Evolutionary conservation across 2,113 vertebrate genomes (phyloP), one percentile per base, ranked within the genome.

Genomic region (Eleginops maclovinus): DNA sequence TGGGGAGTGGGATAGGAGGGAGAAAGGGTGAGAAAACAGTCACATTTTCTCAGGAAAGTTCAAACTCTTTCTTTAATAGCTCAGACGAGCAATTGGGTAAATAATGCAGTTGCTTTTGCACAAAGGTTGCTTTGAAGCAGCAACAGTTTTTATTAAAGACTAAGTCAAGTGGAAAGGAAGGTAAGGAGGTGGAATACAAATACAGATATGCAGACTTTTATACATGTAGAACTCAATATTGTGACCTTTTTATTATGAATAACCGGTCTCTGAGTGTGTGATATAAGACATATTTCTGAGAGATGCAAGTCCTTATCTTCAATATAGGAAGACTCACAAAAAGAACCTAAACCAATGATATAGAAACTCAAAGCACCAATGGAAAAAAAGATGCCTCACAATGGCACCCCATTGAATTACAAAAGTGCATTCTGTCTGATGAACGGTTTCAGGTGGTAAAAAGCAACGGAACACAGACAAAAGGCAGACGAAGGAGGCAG

Each of bases 41-140:
- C 44, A n/a, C 54, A 62, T 79, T 87, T 76, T 83, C 68, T 79
- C 65, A 16, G 49, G 55, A 8, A 70, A 36, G 62, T 68, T 67
- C 41, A 51, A 43, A 58, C 47, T 51, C 71, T 24, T 77, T 86
- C 64, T 80, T 70, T 87, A 78, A 82, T 71, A 64, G 71, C 77
- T 60, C 63, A 2, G 51, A 72, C 73, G 50, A 4, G 66, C 80
- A 60, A 85, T 87, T 86, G 72, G 7, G 56, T 69, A 67, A 87
- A 85, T 87, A 81, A 79, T 69, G 60, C 71, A 56, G 50, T 10
- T 22, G 70, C 17, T 71, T 79, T 80, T 69, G 41, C 72, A 68
- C 75, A 71, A 77, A 65, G 69, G 44, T 15, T n/a, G 26, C 60
- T 85, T 88, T 61, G 83, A 76, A 81, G 64, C 44, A 0, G 54